Base-by-base conservation (phyloP, 2,113 vertebrate species). In the Carlito syrichta region DNA sequence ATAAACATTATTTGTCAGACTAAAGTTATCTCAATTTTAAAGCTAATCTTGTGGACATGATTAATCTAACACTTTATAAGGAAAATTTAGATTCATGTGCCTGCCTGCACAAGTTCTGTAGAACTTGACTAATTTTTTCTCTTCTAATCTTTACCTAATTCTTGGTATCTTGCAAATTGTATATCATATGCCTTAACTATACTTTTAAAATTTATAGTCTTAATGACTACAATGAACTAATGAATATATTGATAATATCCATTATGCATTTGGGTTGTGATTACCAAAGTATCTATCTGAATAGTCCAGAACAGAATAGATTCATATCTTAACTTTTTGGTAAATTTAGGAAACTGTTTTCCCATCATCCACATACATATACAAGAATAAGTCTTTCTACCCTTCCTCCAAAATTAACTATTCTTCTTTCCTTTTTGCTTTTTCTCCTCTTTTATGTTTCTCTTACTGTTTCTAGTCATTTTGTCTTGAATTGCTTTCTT, bases 401-500 rank as follows among this genome's bases (percentile, higher is more conserved):
- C 23, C 6, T 22, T 5, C 4, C 19, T 19, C 5, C 2, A 35
- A 73, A 93, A 63, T 85, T 16, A 87, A 56, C 38, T 83, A 32
- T 63, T 45, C 50, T 43, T 86, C 6, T 89, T 52, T 62, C 27
- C 6, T 13, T 73, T 78, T 40, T 62, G 2, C 9, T 52, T 86
- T 86, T 71, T 22, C 6, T 27, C 25, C 8, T 71, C 30, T 87
- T 43, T 89, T 79, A 45, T n/a, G 6, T 74, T 82, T 95, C 13
- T 85, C 60, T 77, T 71, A 30, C 62, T 69, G 52, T 84, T 97
- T 94, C 82, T 91, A 54, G 63, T 78, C 17, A 10, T 96, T 97
- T 97, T 87, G 40, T 25, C 73, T 94, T 83, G 35, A 86, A 91
- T 84, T 96, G 48, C 74, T 97, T 92, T 87, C 66, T 81, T 94